Evolutionary conservation across 2,113 vertebrate species (phyloP).

Genomic region (Clinocottus analis): DNA sequence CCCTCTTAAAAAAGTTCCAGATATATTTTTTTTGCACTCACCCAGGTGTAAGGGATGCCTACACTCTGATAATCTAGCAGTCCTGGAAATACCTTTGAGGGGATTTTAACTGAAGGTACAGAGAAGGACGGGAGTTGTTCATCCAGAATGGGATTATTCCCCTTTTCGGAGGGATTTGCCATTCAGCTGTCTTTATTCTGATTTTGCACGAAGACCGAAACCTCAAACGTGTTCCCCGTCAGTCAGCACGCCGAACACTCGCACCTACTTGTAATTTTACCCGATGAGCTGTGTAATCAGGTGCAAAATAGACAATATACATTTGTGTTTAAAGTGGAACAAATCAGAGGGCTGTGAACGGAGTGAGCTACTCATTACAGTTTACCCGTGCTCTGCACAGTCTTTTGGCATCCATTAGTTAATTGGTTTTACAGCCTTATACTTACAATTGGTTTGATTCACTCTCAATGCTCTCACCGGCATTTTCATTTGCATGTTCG

Average conservation of each 20-base stretch:
- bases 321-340: conserved; percentile 9
- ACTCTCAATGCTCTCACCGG: neutral
- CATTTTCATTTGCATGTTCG: neutral
- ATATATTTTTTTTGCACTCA: conserved; percentile 10
- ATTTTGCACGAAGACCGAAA: conserved; percentile 37
- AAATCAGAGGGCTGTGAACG: too few species aligned
- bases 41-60: conserved; percentile 36
- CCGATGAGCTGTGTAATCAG: conserved; percentile 21
- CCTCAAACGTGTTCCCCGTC: conserved; percentile 44
- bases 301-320: neutral
- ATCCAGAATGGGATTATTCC: conserved; percentile 59
- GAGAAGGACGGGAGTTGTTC: conserved; percentile 36
- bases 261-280: conserved; percentile 29
- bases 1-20: conserved; percentile 34
- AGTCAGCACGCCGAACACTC: conserved; percentile 35
- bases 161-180: conserved; percentile 54
- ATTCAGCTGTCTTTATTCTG: conserved; percentile 39
- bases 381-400: neutral
- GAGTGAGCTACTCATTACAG: too few species aligned
- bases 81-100: conserved; percentile 34
- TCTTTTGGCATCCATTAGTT: neutral
- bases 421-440: neutral
- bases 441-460: neutral
- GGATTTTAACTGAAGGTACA: conserved; percentile 58
- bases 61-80: conserved; percentile 53